phyloP scores from a whole-genome alignment of 2,888 invertebrate species.

The Lordiphosa fenestrarum region DNA sequence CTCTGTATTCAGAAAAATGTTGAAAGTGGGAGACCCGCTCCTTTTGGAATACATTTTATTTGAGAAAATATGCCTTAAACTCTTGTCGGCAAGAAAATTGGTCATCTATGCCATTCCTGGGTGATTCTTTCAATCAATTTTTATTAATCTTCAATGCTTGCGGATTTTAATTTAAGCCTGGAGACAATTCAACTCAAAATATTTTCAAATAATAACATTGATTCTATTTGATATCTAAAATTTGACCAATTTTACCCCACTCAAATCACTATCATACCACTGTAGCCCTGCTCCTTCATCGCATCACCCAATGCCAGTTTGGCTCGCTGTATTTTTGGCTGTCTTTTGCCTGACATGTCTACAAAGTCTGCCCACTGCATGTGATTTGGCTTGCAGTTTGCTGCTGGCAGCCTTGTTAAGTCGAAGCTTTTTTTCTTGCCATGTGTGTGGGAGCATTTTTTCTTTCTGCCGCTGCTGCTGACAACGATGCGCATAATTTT shows the following conservation, averaged over 20 bases:
- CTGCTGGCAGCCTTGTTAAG: constrained; percentile 58
- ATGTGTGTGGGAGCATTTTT: constrained; percentile 59
- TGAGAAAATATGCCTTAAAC: too few species aligned
- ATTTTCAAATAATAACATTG: too few species aligned
- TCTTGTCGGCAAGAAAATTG: too few species aligned
- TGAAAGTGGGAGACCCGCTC: too few species aligned
- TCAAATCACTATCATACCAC: constrained; percentile 6
- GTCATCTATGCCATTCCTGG: too few species aligned
- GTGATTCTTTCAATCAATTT: too few species aligned
- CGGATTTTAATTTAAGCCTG: too few species aligned
- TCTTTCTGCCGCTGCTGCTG: constrained; percentile 20
- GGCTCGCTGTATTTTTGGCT: constrained; percentile 29
- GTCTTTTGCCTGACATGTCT: constrained; percentile 28
- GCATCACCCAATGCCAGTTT: constrained; percentile 32
- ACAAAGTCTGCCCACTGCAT: constrained; percentile 18
- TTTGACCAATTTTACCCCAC: background rate
- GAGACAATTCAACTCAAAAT: too few species aligned
- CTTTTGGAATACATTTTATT: too few species aligned
- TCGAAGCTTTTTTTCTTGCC: constrained; percentile 38
- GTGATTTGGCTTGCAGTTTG: constrained; percentile 44
- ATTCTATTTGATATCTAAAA: too few species aligned
- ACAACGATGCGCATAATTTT: constrained; percentile 67
- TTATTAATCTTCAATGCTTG: too few species aligned
- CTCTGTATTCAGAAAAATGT: too few species aligned
- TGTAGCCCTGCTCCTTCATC: constrained; percentile 6